Base-by-base conservation (phyloP, 1,140 invertebrate species). In the Drosophila quadrilineata region DNA sequence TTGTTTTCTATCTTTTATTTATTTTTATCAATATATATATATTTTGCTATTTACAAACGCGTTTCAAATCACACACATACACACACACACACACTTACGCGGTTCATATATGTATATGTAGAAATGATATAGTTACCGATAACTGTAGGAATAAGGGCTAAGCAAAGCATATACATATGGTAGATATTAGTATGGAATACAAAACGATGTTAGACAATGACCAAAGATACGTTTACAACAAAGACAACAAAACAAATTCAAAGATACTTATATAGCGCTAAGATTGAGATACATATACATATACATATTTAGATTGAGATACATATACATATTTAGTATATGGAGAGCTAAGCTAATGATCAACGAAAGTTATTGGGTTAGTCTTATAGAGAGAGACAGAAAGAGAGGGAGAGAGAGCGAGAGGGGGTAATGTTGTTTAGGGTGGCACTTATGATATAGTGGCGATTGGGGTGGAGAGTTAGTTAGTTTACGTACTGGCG, bases 401-500 rank as follows among this genome's bases (percentile, higher is more conserved):
- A 22, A 17, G 10, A 26, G 16, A 41, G 50, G 40, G 29, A 29
- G 33, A 29, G 36, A 33, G 9, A 49, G 19, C 35, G 19, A 28
- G 21, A 17, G 4, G 17, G 19, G 22, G 14, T n/a, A n/a, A n/a
- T n/a, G n/a, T n/a, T n/a, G n/a, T n/a, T n/a, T n/a, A n/a, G n/a
- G n/a, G n/a, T n/a, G n/a, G n/a, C n/a, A n/a, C n/a, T n/a, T n/a
- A n/a, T n/a, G n/a, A n/a, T n/a, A 56, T 56, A 59, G 72, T 60
- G 49, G 76, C 72, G 75, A 75, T 56, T 56, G 71, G 17, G 19
- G 82, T 69, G 80, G 73, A 87, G n/a, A n/a, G n/a, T n/a, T n/a
- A n/a, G 84, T 87, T 87, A 86, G 71, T 75, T 89, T 89, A 90
- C 89, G 87, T 90, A 90, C 89, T 88, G 89, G 89, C 71, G 89